Evolutionary conservation across 2,113 vertebrate genomes (phyloP), one percentile per base, ranked within the genome.

Genomic region (Oncorhynchus keta): DNA sequence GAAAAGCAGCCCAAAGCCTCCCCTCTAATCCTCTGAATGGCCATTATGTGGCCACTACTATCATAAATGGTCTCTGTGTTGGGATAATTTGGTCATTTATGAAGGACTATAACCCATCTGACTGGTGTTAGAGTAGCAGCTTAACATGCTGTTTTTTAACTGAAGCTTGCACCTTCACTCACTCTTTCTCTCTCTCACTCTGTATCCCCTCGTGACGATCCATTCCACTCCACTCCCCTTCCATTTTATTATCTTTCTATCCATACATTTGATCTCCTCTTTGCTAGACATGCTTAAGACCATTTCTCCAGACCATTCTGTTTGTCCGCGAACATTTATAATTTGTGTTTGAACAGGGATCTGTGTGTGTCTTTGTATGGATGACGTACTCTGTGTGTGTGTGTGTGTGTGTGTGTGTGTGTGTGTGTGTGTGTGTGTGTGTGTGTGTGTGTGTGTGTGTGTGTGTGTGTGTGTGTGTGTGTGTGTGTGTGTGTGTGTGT

Each of bases 281-380:
- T 7, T 35, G 35, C 35, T 39, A 39, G 35, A 39, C 35, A 2
- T 39, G 35, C 7, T 39, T 39, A 7, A 39, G 35, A 39, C 35
- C 7, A 39, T 39, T 39, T 39, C 35, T 39, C 7, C 35, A 39
- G 7, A 8, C 35, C 35, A 39, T 39, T 39, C 1, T 39, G 7
- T 39, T 39, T 39, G 35, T 39, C 35, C 7, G 51, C 51, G 69
- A 69, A 84, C 76, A 70, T 67, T 85, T 48, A 35, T 72, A 81
- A 84, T 86, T 76, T 84, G 85, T 57, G 26, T 71, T 78, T 6
- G 51, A 16, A 18, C 18, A 18, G 12, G 51, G 12, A 18, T 57
- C 3, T 57, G 51, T 18, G 51, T 18, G 51, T 57, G 51, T 7
- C 7, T 57, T 13, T 57, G 51, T 4, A 18, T 13, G 32, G 32